Percentiles rank a stretch among this genome's conserved stretches.
phyloP scores from a whole-genome alignment of 92 coral and sea anemone genomes.

The Siderastrea siderea region DNA sequence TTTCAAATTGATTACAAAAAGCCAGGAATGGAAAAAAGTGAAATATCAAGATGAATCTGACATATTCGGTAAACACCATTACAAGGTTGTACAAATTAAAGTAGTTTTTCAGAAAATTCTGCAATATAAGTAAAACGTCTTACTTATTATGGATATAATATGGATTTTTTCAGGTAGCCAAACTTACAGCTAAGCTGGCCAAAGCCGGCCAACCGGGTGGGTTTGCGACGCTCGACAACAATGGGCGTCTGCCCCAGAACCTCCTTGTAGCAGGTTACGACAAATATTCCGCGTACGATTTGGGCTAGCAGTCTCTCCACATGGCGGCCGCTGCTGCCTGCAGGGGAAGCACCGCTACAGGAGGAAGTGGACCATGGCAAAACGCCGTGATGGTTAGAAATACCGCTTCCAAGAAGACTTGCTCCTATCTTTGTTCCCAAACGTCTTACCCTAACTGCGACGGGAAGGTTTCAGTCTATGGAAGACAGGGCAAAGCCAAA shows the following conservation, averaged over 20 bases:
- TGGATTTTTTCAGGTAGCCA: neutral
- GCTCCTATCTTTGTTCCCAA: constrained; percentile 7
- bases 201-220: constrained; percentile 21
- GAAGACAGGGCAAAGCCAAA: constrained; percentile 28
- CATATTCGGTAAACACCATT: too few relatives aligned
- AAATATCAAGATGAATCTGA: too few relatives aligned
- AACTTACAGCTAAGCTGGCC: neutral
- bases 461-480: constrained; percentile 23
- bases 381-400: constrained; percentile 9
- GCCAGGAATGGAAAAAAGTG: too few relatives aligned
- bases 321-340: too few relatives aligned
- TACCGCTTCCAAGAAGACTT: neutral
- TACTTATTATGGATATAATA: neutral
- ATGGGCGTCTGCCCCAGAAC: neutral
- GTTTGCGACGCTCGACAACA: constrained; percentile 8
- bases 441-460: neutral
- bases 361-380: constrained; percentile 26
- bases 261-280: too few relatives aligned
- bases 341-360: neutral
- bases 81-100: neutral
- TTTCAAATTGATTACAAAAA: too few relatives aligned
- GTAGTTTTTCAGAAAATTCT: neutral
- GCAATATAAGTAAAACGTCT: neutral
- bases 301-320: too few relatives aligned
- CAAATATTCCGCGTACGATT: too few relatives aligned